Evolutionary conservation across 1,140 invertebrate species (phyloP), one percentile per base, ranked within the genome.

Genomic region (Forficula auricularia): DNA sequence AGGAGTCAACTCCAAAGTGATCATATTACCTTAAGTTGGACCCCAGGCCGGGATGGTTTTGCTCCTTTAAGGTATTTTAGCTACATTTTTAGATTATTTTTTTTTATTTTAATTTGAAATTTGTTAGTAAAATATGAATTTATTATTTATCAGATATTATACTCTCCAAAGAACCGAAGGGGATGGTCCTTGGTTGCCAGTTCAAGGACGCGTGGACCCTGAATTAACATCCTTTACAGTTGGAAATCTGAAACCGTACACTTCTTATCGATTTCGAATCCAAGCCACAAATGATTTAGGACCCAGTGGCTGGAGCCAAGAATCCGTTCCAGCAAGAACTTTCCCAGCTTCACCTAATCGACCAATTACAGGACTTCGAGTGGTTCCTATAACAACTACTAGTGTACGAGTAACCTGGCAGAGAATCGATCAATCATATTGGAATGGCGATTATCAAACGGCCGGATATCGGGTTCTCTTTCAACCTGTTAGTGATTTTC

Each of bases 211-310:
- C 46, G 78, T 92, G 2, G 83, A 90, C 61, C 85, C 85, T 0
- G 70, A 74, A 34, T 62, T 82, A 3, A 87, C 77, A 2, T 83
- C 81, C 0, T 89, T 85, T 52, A 91, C 85, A 0, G 83, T 82
- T 0, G 71, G 73, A 9, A 72, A 75, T 40, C 64, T 98, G 27
- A 82, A 82, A 54, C 91, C 95, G 0, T 88, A 83, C 54, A 92
- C 89, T 0, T 70, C 70, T 0, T 98, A 98, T 62, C 79, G 83
- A 55, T 95, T 97, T 61, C 69, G 91, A 42, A 88, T 98, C 42
- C 79, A 90, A 62, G 92, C 90, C 1, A 91, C 82, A 6, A 97
- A 98, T 59, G 94, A 98, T 58, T 85, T 96, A 43, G 91, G 91
- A 0, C 81, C 82, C 2, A 94, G 88, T 56, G 72, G 77, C 4